Percentiles rank a stretch among this genome's conserved stretches.
Conservation (phyloP, 2,797 vertebrate genomes). For the Myotis pilosus region DNA sequence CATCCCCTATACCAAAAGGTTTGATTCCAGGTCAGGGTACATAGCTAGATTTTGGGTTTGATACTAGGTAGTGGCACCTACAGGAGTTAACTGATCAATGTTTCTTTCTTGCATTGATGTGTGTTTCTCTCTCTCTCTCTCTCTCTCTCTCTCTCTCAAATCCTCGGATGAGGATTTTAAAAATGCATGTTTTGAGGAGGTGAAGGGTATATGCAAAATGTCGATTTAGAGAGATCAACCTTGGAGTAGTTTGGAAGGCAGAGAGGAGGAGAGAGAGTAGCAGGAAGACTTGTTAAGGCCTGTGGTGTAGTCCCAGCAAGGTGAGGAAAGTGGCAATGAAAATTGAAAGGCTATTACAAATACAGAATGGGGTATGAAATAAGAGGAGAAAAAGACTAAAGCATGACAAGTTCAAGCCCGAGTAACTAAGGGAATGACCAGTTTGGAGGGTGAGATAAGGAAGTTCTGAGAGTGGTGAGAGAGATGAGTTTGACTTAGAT, state of each 20-base stretch:
- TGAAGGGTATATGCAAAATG: background rate
- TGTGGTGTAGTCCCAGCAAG: background rate
- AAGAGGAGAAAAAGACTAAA: background rate
- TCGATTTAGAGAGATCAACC: background rate
- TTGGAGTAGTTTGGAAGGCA: background rate
- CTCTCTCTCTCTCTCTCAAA: too few species aligned
- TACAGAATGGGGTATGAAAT: background rate
- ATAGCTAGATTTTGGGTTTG: too few species aligned
- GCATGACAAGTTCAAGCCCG: background rate
- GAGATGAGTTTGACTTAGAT: background rate
- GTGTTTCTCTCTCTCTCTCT: too few species aligned
- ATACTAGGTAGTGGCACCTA: too few species aligned
- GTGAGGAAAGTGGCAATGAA: background rate
- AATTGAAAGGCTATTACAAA: background rate
- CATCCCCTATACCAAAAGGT: too few species aligned
- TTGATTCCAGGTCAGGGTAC: too few species aligned
- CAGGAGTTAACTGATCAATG: too few species aligned
- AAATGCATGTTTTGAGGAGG: background rate
- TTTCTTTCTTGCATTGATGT: too few species aligned
- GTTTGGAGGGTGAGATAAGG: background rate
- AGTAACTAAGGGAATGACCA: constrained; percentile 8
- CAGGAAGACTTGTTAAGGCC: background rate
- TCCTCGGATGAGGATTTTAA: too few species aligned
- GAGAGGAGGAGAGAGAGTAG: background rate
- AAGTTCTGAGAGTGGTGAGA: background rate